These are phyloP conservation scores for Drosophila santomea DNA, from an alignment of 1,140 invertebrate species.

Conservation along the genomic window DNA sequence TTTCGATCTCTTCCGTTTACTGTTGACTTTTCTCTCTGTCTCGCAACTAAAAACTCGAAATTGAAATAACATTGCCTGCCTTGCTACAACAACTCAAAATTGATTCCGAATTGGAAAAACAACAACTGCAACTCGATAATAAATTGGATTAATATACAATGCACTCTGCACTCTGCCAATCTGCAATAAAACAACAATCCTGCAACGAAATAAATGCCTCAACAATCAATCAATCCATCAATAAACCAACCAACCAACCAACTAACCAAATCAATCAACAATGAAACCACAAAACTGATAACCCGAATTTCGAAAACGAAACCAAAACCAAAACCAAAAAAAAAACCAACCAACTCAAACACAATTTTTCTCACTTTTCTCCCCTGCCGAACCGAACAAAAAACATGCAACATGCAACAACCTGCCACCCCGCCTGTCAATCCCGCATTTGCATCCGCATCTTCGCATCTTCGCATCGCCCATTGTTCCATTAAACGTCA, in stretches of 20 bases:
- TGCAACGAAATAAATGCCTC: slow-evolving; percentile 52
- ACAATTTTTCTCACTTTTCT: slow-evolving; percentile 68
- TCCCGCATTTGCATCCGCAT: slow-evolving; percentile 54
- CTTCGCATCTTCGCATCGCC: slow-evolving; percentile 60
- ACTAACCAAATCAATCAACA: slow-evolving; percentile 17
- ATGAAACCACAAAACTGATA: slow-evolving; percentile 15
- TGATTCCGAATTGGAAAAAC: slow-evolving; percentile 16
- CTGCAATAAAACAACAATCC: slow-evolving; percentile 18
- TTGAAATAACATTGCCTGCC: slow-evolving; percentile 58
- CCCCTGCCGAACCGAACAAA: slow-evolving; percentile 15
- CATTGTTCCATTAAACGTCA: slow-evolving; percentile 71
- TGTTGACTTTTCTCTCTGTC: slow-evolving; percentile 34
- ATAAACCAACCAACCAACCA: neutral
- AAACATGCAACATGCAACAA: slow-evolving; percentile 33
- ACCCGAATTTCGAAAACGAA: slow-evolving; percentile 1
- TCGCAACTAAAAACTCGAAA: slow-evolving; percentile 21
- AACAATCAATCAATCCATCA: slow-evolving; percentile 13
- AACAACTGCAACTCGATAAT: slow-evolving; percentile 11
- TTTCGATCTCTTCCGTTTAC: slow-evolving; percentile 44
- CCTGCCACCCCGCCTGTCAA: slow-evolving; percentile 43
- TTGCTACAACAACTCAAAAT: slow-evolving; percentile 57
- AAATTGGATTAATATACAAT: slow-evolving; percentile 39
- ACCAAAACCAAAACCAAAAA: slow-evolving; percentile 3
- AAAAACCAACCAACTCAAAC: slow-evolving; percentile 44
- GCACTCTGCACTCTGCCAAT: slow-evolving; percentile 52